phyloP scores from a whole-genome alignment of 1,140 invertebrate genomes.

The Telenomus remus region DNA sequence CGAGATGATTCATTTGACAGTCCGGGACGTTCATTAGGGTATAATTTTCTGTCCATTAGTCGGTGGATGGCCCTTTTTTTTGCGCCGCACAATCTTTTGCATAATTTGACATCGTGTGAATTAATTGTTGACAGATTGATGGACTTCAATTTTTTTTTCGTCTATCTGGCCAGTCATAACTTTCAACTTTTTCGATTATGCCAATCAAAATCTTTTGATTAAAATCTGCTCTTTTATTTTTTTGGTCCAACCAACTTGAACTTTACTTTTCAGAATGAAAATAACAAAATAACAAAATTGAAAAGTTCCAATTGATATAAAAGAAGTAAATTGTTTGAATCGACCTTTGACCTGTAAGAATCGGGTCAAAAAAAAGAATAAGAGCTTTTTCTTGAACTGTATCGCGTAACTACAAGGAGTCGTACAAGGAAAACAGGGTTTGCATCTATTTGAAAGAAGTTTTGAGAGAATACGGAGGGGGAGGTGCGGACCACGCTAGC shows the following conservation, averaged over 20 bases:
- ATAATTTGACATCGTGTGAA: conserved; percentile 15
- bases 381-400: conserved; percentile 40
- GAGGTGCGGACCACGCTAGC: conserved; percentile 48
- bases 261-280: no score
- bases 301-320: no score
- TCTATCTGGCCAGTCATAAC: no score
- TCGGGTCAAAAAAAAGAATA: conserved; percentile 40
- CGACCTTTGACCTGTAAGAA: conserved; percentile 50
- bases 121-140: conserved; percentile 3
- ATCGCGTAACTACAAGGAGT: conserved; percentile 31
- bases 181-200: background rate
- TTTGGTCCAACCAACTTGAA: no score
- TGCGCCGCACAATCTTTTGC: conserved; percentile 2
- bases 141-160: background rate
- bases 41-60: conserved; percentile 8
- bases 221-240: no score
- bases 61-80: background rate
- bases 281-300: no score
- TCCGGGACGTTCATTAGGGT: background rate
- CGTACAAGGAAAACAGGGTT: conserved; percentile 55
- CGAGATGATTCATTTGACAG: conserved; percentile 22
- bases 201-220: background rate
- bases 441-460: conserved; percentile 56
- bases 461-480: conserved; percentile 13
- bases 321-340: background rate